Base-by-base conservation (phyloP, 2,113 vertebrate species). In the Pygoscelis adeliae region DNA sequence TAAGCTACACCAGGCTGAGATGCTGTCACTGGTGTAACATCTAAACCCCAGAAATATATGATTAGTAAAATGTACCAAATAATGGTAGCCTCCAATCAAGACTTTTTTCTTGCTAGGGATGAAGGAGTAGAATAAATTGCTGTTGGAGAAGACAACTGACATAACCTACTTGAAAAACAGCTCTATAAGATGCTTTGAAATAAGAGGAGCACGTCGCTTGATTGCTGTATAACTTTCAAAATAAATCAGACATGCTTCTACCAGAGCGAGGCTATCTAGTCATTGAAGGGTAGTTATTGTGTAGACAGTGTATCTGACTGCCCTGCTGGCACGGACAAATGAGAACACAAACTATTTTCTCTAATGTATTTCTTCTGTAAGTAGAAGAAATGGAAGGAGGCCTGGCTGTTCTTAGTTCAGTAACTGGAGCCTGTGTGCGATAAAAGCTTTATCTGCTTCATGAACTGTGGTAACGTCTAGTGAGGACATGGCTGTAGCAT, bases 171-270 rank as follows among this genome's bases (percentile, higher is more conserved):
- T 56, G 47, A 66, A 88, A 83, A 85, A 14, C 5, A 87, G 6
- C 17, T 47, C n/a, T 50, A 6, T 55, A 55, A 82, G 25, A n/a
- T 72, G 13, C 10, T 38, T 46, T 63, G 21, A 78, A 93, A 23
- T 49, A 65, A 62, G 14, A 84, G 9, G 2, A 70, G 1, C 3
- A 2, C 0, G 0, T 67, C 4, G 18, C 3, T 50, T 34, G 46
- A 36, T 52, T 47, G 20, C 18, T 78, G 16, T 20, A 36, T n/a
- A 36, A 53, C 15, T 83, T 92, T 15, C 7, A 84, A 81, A 87
- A 67, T 63, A 7, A 38, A 65, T 52, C 32, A 38, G 20, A 6
- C 10, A 20, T 55, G 11, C 17, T 69, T 83, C n/a, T 34, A 30
- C 4, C 11, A 61, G 13, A 67, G 3, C 2, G 22, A 73, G 18